Evolutionary conservation across 1,140 invertebrate species (phyloP), one percentile per base, ranked within the genome.

Genomic region (Euura saliciscinereae): DNA sequence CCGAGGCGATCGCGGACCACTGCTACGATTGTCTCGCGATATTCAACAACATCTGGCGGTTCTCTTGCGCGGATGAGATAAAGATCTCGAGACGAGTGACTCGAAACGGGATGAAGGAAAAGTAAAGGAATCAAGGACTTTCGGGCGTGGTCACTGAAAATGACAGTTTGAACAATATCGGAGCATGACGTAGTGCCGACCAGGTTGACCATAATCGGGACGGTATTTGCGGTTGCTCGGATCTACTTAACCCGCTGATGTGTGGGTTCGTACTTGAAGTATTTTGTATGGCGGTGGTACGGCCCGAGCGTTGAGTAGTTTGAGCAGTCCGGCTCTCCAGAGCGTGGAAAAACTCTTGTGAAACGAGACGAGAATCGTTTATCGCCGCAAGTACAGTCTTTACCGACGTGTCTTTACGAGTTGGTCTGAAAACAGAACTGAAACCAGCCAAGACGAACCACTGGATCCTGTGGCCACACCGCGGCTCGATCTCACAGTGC

Each of bases 11-110:
- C 13, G 51, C 51, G 28, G 28, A 28, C 1, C 28, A 28, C 28
- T 0, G 28, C 28, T 28, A 28, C 28, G 28, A 28, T 28, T 28
- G 28, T 28, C 28, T 28, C 28, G 28, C 28, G 28, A 28, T 28
- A 28, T 28, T 78, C 78, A 72, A 77, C 28, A 79, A 76, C 78
- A 78, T 77, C 76, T 71, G 72, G 28, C 28, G 28, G 74, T 67
- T 74, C 74, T 73, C 75, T 73, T 75, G 76, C 77, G 75, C 72
- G 73, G 75, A 74, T 28, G 28, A 28, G 28, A 28, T 28, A 28
- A 28, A 28, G 28, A 28, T 28, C 28, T 28, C 28, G 28, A 28
- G 28, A 28, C 28, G 28, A 28, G 28, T 28, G 28, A 1, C 28
- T 28, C 28, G 28, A 28, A 28, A 28, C 28, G 28, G 28, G 28